Conservation (phyloP, 2,113 vertebrate species). For the Sus scrofa region T2T-Sscrofa CM000817.6:166942001-166942500, state of each 20-base stretch:
- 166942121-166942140: not conserved
- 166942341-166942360: not conserved
- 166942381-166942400: not conserved
- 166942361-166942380: not conserved
- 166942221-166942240: constrained; percentile 52
- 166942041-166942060: constrained; percentile 51
- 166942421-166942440: not conserved
- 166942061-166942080: constrained; percentile 25
- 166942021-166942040: constrained; percentile 41
- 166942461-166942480: constrained; percentile 1
- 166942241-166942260: not conserved
- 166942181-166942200: constrained; percentile 23
- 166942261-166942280: constrained; percentile 42
- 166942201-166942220: constrained; percentile 31
- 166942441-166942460: not conserved
- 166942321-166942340: not conserved
- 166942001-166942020: not conserved
- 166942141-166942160: not conserved
- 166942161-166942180: constrained; percentile 33
- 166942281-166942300: not conserved
- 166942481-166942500: not conserved
- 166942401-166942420: not conserved
- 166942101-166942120: not conserved
- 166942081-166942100: not conserved
- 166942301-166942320: constrained; percentile 37